Evolutionary conservation across 2,888 invertebrate genomes (phyloP).

Genomic region (Galerucella nymphaeae): DNA sequence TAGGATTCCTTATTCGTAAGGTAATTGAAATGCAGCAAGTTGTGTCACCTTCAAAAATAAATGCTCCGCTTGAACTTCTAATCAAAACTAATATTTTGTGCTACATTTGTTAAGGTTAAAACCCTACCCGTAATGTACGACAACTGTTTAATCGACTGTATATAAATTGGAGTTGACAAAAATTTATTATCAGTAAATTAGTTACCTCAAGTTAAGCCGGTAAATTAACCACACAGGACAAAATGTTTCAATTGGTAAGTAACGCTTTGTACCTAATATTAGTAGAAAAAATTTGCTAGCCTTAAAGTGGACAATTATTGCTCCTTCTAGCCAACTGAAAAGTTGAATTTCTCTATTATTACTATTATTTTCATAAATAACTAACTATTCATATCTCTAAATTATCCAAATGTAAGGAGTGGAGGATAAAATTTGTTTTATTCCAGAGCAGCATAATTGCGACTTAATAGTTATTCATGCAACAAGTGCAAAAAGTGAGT

Average conservation of each 20-base stretch:
- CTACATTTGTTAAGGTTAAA: conserved; percentile 2
- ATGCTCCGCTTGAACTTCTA: background rate
- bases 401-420: too few species aligned
- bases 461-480: too few species aligned
- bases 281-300: background rate
- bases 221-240: background rate
- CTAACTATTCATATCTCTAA: too few species aligned
- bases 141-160: background rate
- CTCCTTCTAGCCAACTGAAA: too few species aligned
- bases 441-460: too few species aligned
- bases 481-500: too few species aligned
- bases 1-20: background rate
- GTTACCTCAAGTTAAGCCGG: background rate
- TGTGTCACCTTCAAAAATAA: background rate
- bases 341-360: too few species aligned
- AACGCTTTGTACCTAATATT: background rate
- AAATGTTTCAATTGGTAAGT: conserved; percentile 3
- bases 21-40: background rate
- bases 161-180: background rate
- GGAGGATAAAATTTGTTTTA: too few species aligned
- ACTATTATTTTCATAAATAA: too few species aligned
- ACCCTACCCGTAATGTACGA: background rate
- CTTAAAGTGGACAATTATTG: too few species aligned
- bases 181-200: background rate
- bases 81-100: background rate